phyloP scores from a whole-genome alignment of 2,113 vertebrate genomes.

The Oriolus oriolus region DNA sequence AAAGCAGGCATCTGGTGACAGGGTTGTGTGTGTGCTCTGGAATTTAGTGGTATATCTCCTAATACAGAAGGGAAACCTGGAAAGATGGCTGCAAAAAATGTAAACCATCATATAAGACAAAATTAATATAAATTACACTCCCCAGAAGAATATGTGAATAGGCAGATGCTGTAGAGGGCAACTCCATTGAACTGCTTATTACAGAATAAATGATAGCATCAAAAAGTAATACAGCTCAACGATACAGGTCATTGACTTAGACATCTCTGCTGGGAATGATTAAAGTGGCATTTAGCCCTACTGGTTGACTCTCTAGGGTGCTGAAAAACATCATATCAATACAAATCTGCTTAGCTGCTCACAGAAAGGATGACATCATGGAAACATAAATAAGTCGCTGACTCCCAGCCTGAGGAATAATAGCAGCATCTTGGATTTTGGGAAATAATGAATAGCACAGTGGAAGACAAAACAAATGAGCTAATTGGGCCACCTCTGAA shows the following conservation, averaged over 20 bases:
- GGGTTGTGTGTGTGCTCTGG: background rate
- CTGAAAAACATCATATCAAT: slow-evolving; percentile 29
- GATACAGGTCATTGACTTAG: slow-evolving; percentile 32
- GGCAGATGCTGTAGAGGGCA: background rate
- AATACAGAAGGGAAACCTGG: background rate
- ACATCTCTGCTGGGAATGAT: slow-evolving; percentile 8
- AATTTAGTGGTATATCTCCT: background rate
- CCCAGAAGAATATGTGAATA: background rate
- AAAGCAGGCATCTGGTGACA: background rate
- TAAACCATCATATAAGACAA: background rate
- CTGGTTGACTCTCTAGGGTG: background rate
- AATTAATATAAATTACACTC: background rate
- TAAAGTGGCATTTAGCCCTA: slow-evolving; percentile 12
- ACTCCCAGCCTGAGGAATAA: background rate
- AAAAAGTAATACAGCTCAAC: slow-evolving; percentile 6
- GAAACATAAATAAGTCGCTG: background rate
- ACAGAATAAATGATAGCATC: slow-evolving; percentile 38
- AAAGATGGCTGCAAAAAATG: background rate
- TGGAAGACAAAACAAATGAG: background rate
- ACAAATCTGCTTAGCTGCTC: slow-evolving; percentile 25
- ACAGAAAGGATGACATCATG: background rate
- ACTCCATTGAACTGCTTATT: background rate
- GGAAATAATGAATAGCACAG: background rate
- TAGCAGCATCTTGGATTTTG: background rate
- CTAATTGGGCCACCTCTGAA: background rate